Evolutionary conservation across 1,140 invertebrate genomes (phyloP).

Genomic region (Acromyrmex heyeri): DNA sequence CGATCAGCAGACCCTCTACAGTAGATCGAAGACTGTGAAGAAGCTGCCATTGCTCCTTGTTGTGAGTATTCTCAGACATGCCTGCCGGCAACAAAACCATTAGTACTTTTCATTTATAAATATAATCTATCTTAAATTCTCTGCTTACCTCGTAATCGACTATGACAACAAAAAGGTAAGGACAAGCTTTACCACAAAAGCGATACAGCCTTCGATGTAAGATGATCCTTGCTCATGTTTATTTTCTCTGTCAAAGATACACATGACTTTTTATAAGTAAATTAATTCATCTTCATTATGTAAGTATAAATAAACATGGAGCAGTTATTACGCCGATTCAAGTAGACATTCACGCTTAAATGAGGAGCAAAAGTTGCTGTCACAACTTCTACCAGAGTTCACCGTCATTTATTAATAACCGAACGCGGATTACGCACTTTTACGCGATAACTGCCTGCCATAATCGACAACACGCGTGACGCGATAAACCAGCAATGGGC

Average conservation of each 20-base stretch:
- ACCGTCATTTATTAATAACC: background rate
- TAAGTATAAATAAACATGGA: background rate
- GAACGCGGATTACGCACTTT: background rate
- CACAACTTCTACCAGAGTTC: background rate
- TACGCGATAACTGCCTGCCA: background rate
- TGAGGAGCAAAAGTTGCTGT: background rate
- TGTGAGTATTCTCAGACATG: constrained; percentile 75
- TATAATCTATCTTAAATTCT: background rate
- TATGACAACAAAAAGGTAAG: background rate
- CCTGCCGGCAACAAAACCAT: background rate
- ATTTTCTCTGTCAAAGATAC: background rate
- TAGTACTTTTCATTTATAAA: background rate
- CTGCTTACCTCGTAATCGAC: background rate
- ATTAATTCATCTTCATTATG: background rate
- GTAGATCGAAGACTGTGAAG: constrained; percentile 88
- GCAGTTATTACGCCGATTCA: background rate
- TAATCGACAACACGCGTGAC: background rate
- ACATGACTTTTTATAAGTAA: background rate
- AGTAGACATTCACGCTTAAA: background rate
- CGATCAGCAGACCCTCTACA: constrained; percentile 89
- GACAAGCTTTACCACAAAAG: background rate
- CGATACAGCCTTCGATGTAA: background rate
- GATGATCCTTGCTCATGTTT: background rate
- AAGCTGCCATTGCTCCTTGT: constrained; percentile 83
- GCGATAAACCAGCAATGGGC: background rate